A percentile compares a stretch with the other conserved stretches of the same genome.
Conservation (phyloP, 1,140 invertebrate genomes). For the Heliconius eleuchia region DNA sequence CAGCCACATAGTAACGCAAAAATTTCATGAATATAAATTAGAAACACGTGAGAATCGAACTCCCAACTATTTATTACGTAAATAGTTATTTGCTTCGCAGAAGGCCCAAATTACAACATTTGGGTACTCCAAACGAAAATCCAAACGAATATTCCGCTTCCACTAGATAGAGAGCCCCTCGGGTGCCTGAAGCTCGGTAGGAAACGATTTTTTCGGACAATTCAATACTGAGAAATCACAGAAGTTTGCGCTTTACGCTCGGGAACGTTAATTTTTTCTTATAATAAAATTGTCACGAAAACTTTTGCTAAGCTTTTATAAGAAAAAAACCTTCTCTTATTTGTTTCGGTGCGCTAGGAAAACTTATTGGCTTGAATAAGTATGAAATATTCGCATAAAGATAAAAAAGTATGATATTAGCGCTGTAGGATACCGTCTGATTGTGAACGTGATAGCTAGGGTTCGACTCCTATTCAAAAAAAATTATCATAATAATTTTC, state of each 20-base stretch:
- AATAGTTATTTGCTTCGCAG: no score
- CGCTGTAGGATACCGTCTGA: background rate
- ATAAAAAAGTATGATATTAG: no score
- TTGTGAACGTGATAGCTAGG: background rate
- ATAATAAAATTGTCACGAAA: slow-evolving; percentile 11
- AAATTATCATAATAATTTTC: no score
- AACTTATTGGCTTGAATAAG: background rate
- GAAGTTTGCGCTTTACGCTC: background rate
- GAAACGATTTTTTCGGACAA: slow-evolving; percentile 10
- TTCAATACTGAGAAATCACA: slow-evolving; percentile 12
- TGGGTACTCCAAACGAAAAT: background rate
- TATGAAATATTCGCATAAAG: no score
- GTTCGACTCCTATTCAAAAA: no score
- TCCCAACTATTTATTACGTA: no score
- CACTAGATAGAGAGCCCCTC: background rate
- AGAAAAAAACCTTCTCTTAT: background rate
- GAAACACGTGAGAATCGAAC: background rate
- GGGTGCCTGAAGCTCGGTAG: slow-evolving; percentile 1
- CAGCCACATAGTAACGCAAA: no score
- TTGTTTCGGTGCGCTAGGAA: background rate
- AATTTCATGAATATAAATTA: no score
- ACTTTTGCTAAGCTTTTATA: slow-evolving; percentile 4
- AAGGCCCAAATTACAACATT: background rate
- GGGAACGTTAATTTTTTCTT: slow-evolving; percentile 10
- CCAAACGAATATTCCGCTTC: background rate